Base-by-base conservation (phyloP, 1,140 invertebrate species). In the Ceratosolen fusciceps region DNA sequence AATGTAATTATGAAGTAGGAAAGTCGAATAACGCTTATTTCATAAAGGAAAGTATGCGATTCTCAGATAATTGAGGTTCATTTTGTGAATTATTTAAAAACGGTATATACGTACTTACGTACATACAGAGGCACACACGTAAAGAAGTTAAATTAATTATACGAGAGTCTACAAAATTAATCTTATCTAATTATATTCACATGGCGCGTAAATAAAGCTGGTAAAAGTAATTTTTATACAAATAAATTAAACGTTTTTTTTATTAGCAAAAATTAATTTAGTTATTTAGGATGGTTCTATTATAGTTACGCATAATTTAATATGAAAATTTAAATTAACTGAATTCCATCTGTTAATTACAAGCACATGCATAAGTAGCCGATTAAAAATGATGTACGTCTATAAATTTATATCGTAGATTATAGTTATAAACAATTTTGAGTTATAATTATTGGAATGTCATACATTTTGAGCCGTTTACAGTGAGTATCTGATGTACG, bases 81-180 rank as follows among this genome's bases (percentile, higher is more conserved):
- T 77, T 77, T 77, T 3, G 34, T 34, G 65, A 56, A 77, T 68
- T 77, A 77, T 43, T 54, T 49, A 16, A 67, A 75, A 65, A 16
- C 4, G n/a, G 24, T 4, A 49, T 8, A 26, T 34, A 62, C 34
- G 14, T 14, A 12, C 34, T 1, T 58, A 58, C 21, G 14, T 54
- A 16, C 21, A 65, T 37, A 4, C 21, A n/a, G n/a, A 62, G 8
- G 31, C 37, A n/a, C 31, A 43, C 49, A 49, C 26, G 34, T 31
- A 71, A 71, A 43, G 39, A 29, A 52, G 65, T 9, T n/a, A 60
- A 71, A 71, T 77, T 77, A 77, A 77, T 71, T 77, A 47, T 26
- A 34, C 26, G 47, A 68, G 65, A 68, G 65, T 16, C 26, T 54
- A 26, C 37, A 52, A 68, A 72, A 62, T 65, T 47, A 26, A 21